Evolutionary conservation across 1,140 invertebrate genomes (phyloP), one percentile per base, ranked within the genome.

Genomic region (Plectrocnemia conspersa): DNA sequence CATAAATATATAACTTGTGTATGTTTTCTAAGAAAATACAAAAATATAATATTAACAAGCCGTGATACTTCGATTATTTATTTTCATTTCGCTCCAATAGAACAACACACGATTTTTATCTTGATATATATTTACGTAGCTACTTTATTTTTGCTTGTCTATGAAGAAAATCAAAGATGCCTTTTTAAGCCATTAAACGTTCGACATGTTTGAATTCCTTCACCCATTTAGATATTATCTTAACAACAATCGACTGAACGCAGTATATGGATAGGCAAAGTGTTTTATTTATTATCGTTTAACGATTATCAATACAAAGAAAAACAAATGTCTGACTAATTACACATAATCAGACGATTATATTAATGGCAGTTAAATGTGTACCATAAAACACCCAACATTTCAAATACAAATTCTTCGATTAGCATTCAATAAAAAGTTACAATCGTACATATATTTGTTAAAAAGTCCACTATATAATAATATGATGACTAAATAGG

Each of bases 31-130:
- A 41, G 52, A 57, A 57, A 61, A 61, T 61, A 61, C 59, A 61
- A 61, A 61, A 61, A 61, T 61, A 61, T 61, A 61, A 57, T 56
- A 60, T 56, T 52, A 60, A n/a, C n/a, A n/a, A 60, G 58, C 58
- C 40, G 53, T 60, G 45, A 53, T 57, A 49, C 50, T 54, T 40
- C 47, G 45, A 41, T 53, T 45, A 35, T n/a, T n/a, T n/a, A n/a
- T 47, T 47, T 10, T 50, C 32, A 50, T 50, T 21, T 47, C 18
- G n/a, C 11, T 23, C 21, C 33, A 23, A 38, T 24, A 25, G 18
- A 33, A 16, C 33, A 47, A 47, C 25, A 47, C 45, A 18, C 5
- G 33, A 10, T 44, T 19, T 25, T 44, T 23, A 9, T 38, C 35
- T 38, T n/a, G 7, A n/a, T n/a, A n/a, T n/a, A n/a, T n/a, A n/a